Evolutionary conservation across 2,888 invertebrate genomes (phyloP).

Genomic region (Cinara cedri): DNA sequence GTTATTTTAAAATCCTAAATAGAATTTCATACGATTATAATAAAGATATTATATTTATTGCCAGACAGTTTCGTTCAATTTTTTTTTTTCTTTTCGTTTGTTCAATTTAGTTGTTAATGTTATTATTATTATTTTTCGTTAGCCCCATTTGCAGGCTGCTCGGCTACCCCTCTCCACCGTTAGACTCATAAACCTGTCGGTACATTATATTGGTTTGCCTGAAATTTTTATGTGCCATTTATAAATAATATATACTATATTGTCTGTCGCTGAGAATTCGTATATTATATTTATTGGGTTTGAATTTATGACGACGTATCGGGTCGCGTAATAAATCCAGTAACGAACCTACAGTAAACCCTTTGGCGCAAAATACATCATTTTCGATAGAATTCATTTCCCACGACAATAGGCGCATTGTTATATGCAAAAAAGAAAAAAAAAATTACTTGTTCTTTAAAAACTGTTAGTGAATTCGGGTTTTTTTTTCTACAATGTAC

Average conservation of each 20-base stretch:
- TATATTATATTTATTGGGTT: constrained; percentile 47
- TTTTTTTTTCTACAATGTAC: background rate
- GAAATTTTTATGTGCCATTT: constrained; percentile 27
- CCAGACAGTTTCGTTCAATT: constrained; percentile 49
- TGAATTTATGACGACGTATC: constrained; percentile 41
- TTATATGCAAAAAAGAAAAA: background rate
- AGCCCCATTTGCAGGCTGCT: background rate
- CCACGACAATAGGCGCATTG: constrained; percentile 28
- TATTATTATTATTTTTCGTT: constrained; percentile 49
- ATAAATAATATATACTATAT: too few relatives aligned
- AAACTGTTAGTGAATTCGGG: background rate
- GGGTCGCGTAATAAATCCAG: constrained; percentile 36
- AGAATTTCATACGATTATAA: constrained; percentile 54
- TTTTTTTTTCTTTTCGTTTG: constrained; percentile 44
- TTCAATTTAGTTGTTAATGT: constrained; percentile 55
- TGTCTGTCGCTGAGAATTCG: constrained; percentile 36
- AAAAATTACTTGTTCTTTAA: background rate
- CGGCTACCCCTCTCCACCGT: background rate
- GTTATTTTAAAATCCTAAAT: constrained; percentile 49
- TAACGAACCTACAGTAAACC: constrained; percentile 17
- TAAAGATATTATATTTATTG: constrained; percentile 52
- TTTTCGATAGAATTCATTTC: constrained; percentile 4
- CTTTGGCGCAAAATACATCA: constrained; percentile 27
- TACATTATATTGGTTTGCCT: constrained; percentile 51
- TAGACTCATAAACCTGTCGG: constrained; percentile 53